Evolutionary conservation across 1,140 invertebrate genomes (phyloP).

Genomic region (Brachionus manjavacas): DNA sequence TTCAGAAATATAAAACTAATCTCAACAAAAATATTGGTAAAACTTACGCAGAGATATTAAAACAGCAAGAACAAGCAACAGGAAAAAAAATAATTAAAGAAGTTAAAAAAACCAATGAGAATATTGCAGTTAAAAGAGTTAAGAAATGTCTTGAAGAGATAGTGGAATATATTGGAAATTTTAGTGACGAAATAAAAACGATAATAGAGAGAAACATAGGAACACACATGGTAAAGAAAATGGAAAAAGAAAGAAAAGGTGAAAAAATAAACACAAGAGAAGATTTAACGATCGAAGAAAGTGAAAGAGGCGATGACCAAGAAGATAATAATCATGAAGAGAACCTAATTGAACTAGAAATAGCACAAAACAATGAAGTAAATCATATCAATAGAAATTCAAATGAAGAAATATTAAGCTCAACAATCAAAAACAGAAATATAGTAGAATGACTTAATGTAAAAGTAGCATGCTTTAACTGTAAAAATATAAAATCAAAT

Average conservation of each 20-base stretch:
- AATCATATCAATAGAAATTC: not conserved
- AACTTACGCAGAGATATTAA: not conserved
- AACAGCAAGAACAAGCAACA: not conserved
- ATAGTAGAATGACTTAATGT: not conserved
- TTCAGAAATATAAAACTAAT: not conserved
- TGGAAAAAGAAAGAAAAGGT: not conserved
- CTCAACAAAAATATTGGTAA: slow-evolving; percentile 1
- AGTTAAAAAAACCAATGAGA: not conserved
- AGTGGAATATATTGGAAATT: not conserved
- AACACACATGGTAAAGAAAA: not conserved
- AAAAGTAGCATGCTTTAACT: not conserved
- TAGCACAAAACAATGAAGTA: not conserved
- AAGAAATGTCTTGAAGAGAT: not conserved
- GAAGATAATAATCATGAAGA: not conserved
- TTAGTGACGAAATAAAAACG: not conserved
- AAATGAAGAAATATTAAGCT: not conserved
- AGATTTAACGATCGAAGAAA: not conserved
- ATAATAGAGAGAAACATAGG: not conserved
- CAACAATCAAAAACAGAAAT: not conserved
- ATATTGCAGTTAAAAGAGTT: not conserved
- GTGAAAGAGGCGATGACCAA: not conserved
- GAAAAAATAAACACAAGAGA: not conserved
- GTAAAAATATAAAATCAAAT: not conserved
- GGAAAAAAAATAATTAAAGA: slow-evolving; percentile 2
- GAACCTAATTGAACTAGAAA: slow-evolving; percentile 1